Percentiles rank a stretch among this genome's conserved stretches.
phyloP scores from a whole-genome alignment of 2,797 vertebrate genomes.

The Bradypodion ventrale region DNA sequence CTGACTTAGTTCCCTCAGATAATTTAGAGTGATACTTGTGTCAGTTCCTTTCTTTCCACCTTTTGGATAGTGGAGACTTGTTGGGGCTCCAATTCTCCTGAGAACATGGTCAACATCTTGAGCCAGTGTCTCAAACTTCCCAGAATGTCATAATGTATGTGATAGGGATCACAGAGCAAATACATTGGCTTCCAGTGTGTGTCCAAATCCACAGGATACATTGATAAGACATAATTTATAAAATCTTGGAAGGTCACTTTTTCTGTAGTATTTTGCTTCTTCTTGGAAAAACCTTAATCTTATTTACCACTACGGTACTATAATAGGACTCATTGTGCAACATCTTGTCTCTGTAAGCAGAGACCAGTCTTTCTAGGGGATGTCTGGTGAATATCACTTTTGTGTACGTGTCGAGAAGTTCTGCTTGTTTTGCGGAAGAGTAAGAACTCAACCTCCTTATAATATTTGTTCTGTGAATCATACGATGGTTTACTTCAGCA shows the following conservation, averaged over 20 bases:
- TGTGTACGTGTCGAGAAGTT: constrained; percentile 66
- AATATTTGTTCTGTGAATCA: constrained; percentile 46
- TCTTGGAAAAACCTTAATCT: constrained; percentile 63
- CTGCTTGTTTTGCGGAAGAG: constrained; percentile 28
- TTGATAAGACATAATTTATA: constrained; percentile 53
- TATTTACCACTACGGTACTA: constrained; percentile 36
- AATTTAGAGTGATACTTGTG: constrained; percentile 55
- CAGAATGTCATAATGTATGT: constrained; percentile 68
- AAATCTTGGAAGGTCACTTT: constrained; percentile 73
- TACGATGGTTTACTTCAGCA: constrained; percentile 38
- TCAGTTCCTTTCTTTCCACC: constrained; percentile 61
- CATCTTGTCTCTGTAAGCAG: constrained; percentile 74
- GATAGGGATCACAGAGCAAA: constrained; percentile 72
- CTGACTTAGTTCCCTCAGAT: constrained; percentile 55
- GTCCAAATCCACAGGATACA: constrained; percentile 38
- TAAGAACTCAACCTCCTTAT: constrained; percentile 61
- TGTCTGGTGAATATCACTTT: constrained; percentile 73
- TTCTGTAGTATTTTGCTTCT: constrained; percentile 44
- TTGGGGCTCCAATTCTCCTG: constrained; percentile 59
- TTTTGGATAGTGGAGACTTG: constrained; percentile 55
- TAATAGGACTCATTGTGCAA: constrained; percentile 61
- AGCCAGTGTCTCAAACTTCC: constrained; percentile 68
- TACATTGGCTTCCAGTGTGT: constrained; percentile 73
- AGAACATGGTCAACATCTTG: constrained; percentile 66
- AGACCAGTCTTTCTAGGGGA: constrained; percentile 70